A percentile compares a stretch with the other conserved stretches of the same genome.
Evolutionary conservation across 2,888 invertebrate species (phyloP).

Genomic region (Andrena praecox): DNA sequence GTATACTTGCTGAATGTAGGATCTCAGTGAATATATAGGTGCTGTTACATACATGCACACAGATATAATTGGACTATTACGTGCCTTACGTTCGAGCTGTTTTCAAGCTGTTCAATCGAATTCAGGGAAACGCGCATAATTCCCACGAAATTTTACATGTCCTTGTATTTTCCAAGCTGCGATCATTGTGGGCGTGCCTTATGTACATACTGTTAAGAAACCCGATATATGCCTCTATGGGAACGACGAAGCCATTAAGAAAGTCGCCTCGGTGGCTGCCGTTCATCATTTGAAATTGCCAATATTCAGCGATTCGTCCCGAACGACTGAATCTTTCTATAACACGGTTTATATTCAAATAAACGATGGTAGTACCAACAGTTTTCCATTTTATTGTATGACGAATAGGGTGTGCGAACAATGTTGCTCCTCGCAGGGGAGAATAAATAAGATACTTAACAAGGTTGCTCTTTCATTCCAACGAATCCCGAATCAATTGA

Average conservation of each 20-base stretch:
- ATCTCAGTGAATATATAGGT: constrained; percentile 35
- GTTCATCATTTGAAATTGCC: background rate
- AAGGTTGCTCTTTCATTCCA: constrained; percentile 5
- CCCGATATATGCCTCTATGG: background rate
- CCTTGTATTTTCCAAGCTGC: constrained; percentile 24
- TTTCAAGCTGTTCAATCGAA: constrained; percentile 3
- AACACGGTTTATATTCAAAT: constrained; percentile 42
- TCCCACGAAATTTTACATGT: constrained; percentile 3
- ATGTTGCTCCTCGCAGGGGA: background rate
- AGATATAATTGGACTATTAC: constrained; percentile 9
- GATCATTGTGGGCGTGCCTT: constrained; percentile 42
- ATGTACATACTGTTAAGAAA: constrained; percentile 25
- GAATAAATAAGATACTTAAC: constrained; percentile 36
- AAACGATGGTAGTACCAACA: constrained; percentile 24
- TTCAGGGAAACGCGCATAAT: constrained; percentile 7
- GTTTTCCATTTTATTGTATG: constrained; percentile 28
- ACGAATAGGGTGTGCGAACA: constrained; percentile 9
- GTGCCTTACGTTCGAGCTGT: constrained; percentile 32
- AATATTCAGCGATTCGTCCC: constrained; percentile 24
- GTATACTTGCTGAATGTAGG: constrained; percentile 11
- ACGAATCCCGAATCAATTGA: background rate
- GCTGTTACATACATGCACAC: constrained; percentile 26
- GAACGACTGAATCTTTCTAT: constrained; percentile 11
- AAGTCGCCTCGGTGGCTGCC: background rate
- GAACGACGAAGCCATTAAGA: constrained; percentile 3